Evolutionary conservation across 1,140 invertebrate genomes (phyloP).

Genomic region (Manduca sexta): DNA sequence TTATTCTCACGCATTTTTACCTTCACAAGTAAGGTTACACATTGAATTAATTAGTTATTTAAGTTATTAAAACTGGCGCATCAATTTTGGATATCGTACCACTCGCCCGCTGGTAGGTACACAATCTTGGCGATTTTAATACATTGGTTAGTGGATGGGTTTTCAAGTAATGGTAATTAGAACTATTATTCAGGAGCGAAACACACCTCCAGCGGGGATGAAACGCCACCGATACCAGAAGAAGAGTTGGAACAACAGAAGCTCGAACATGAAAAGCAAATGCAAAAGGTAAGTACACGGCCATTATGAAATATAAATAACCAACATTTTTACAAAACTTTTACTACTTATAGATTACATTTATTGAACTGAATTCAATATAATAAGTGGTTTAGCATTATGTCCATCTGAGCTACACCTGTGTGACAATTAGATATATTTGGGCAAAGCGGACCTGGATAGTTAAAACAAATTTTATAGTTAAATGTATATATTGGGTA

Average conservation of each 20-base stretch:
- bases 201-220: conserved; percentile 58
- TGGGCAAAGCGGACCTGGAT: too few relatives aligned
- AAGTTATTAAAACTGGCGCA: conserved; percentile 75
- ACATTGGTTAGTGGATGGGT: not conserved
- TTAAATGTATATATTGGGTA: too few relatives aligned
- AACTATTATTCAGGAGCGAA: conserved; percentile 34
- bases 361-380: too few relatives aligned
- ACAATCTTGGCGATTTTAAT: not conserved
- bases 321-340: too few relatives aligned
- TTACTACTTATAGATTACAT: too few relatives aligned
- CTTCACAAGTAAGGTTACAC: not conserved
- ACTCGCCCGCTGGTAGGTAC: conserved; percentile 72
- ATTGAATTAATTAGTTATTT: conserved; percentile 7
- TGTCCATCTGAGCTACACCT: too few relatives aligned
- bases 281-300: conserved; percentile 44
- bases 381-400: too few relatives aligned
- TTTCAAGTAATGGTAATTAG: not conserved
- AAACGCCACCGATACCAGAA: conserved; percentile 57
- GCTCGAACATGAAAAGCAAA: conserved; percentile 58
- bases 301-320: too few relatives aligned
- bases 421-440: too few relatives aligned
- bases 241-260: conserved; percentile 63
- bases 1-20: conserved; percentile 6
- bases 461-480: too few relatives aligned
- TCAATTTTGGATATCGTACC: conserved; percentile 82